A percentile compares a stretch with the other conserved stretches of the same genome.
phyloP scores from a whole-genome alignment of 2,113 vertebrate genomes.

The Myodes glareolus region DNA sequence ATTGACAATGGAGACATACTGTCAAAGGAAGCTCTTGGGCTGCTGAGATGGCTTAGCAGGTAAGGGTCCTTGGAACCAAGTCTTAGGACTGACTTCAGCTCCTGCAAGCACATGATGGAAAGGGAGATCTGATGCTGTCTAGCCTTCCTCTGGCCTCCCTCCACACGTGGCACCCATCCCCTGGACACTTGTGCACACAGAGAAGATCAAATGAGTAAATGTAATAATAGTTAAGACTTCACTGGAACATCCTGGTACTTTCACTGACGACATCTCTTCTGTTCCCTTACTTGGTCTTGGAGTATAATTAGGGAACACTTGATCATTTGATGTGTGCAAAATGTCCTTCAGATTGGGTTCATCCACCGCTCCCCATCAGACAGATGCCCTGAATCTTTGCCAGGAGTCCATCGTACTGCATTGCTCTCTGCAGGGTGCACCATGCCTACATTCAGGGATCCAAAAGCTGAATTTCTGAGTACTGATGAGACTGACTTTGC shows the following conservation, averaged over 20 bases:
- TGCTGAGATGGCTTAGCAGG: not conserved
- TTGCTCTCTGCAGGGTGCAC: not conserved
- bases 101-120: not conserved
- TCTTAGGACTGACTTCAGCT: not conserved
- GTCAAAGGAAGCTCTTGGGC: not conserved
- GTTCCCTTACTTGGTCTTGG: not conserved
- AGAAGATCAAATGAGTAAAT: not conserved
- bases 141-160: not conserved
- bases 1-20: too few species aligned
- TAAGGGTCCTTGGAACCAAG: not conserved
- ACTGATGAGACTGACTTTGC: not conserved
- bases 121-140: not conserved
- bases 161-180: too few species aligned
- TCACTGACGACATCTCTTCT: too few species aligned
- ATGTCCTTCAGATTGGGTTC: not conserved
- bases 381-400: not conserved
- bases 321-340: not conserved
- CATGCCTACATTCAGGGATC: not conserved
- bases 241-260: not conserved
- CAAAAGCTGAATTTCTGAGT: not conserved
- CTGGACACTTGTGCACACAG: not conserved
- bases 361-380: not conserved
- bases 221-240: not conserved
- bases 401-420: not conserved
- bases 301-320: not conserved